Evolutionary conservation across 2,797 vertebrate species (phyloP), one percentile per base, ranked within the genome.

Genomic region (Malurus splendens): DNA sequence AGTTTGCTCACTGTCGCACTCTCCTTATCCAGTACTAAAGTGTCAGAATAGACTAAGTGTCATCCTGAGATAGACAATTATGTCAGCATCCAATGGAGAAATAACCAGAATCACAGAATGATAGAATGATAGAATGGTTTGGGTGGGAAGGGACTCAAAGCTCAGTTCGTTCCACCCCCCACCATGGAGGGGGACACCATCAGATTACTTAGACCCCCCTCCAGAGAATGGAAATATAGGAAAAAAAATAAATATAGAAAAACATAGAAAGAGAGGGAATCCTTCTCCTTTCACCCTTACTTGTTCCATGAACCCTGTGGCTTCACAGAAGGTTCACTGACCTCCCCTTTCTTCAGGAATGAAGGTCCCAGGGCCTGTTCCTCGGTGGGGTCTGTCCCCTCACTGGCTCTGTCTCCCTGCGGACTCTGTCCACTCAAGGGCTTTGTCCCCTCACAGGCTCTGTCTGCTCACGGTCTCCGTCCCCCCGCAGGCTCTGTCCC

Each of bases 381-480:
- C 45, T 50, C n/a, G 47, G 12, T 19, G 1, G 38, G 51, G 27
- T 38, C 47, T 22, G 10, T 44, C 33, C 6, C 41, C 42, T 38
- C 50, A 6, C 14, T 0, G 27, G 27, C 9, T 32, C 32, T 32
- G 32, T 32, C 32, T 32, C 32, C 32, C 32, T 32, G 32, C 7
- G 32, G 32, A 32, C 32, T 32, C 32, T 32, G 13, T 32, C 18
- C 70, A 17, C 24, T 1, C 2, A 0, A 2, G 2, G 54, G 24
- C 1, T 30, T 32, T 45, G 42, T 39, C 45, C 24, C 24, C 12
- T 9, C 8, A 1, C 7, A 2, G 16, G n/a, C 2, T 52, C 36
- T 59, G 25, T 28, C 45, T 22, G 10, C 18, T 12, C 44, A 44
- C 18, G 5, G 19, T 19, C 10, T 22, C 44, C 22, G 32, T 51